Conservation (phyloP, 2,113 vertebrate species). For the Xyliphius kryptos region DNA sequence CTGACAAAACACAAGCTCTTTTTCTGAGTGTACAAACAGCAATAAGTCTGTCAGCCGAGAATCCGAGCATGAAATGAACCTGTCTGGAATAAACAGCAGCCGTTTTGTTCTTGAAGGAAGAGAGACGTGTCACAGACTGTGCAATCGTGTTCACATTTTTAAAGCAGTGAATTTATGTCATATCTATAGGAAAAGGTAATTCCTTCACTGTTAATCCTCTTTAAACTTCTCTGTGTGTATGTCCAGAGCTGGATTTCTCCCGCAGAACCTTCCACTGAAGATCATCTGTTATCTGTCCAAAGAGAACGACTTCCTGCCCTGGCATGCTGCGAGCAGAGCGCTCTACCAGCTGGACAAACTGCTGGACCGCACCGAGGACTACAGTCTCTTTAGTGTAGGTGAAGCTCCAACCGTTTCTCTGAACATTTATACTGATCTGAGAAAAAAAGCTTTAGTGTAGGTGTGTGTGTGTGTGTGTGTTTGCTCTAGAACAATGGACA, state of each 20-base stretch:
- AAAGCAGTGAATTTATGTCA: neutral
- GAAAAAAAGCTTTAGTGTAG: too few relatives aligned
- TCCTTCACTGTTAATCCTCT: too few relatives aligned
- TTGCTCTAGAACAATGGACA: too few relatives aligned
- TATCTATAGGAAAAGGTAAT: neutral
- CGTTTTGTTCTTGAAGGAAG: constrained; percentile 2
- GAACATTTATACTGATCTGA: too few relatives aligned
- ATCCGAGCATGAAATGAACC: constrained; percentile 2
- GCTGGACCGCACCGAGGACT: constrained; percentile 89
- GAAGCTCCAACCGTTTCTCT: too few relatives aligned
- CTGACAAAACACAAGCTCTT: constrained; percentile 5
- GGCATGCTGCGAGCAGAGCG: constrained; percentile 88
- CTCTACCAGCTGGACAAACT: constrained; percentile 96
- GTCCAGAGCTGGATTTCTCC: constrained; percentile 89
- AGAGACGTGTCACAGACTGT: too few relatives aligned
- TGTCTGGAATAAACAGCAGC: neutral
- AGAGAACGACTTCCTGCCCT: constrained; percentile 93
- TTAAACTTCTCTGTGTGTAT: constrained; percentile 4
- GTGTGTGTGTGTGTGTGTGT: too few relatives aligned
- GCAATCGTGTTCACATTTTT: too few relatives aligned
- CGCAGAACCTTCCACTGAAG: constrained; percentile 88
- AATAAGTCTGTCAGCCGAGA: neutral
- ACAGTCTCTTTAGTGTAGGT: constrained; percentile 90
- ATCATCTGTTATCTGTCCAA: constrained; percentile 87
- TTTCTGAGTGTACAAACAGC: constrained; percentile 7